These are phyloP conservation scores for Drosophila aldrichi DNA, from an alignment of 2,888 invertebrate species.

Conservation along the genomic window DNA sequence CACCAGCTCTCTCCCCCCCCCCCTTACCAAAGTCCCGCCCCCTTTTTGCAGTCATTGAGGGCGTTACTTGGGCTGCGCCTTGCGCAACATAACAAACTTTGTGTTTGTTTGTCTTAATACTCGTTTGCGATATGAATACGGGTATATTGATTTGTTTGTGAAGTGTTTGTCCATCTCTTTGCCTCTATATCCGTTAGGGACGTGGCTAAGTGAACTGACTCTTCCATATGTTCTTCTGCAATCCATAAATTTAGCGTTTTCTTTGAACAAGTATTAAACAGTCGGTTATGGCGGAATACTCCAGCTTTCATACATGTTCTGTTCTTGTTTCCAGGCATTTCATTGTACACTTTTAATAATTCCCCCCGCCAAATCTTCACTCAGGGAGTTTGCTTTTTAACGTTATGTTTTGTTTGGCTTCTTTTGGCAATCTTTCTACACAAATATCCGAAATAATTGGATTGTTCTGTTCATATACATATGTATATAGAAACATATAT, in stretches of 20 bases:
- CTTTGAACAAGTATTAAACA: not conserved
- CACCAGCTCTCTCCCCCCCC: not conserved
- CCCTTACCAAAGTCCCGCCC: not conserved
- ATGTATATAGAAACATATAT: slow-evolving; percentile 12
- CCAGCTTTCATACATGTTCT: not conserved
- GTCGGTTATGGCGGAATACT: not conserved
- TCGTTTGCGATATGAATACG: not conserved
- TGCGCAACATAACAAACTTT: slow-evolving; percentile 78
- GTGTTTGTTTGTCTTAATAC: slow-evolving; percentile 49
- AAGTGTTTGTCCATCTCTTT: not conserved
- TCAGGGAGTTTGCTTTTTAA: slow-evolving; percentile 40
- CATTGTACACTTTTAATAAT: slow-evolving; percentile 69
- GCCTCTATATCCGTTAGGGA: too few relatives aligned
- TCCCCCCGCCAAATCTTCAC: slow-evolving; percentile 15
- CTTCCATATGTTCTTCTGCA: not conserved
- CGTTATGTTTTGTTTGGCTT: slow-evolving; percentile 53
- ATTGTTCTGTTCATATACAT: slow-evolving; percentile 21
- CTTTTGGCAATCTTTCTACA: not conserved
- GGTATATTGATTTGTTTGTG: not conserved
- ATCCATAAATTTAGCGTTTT: not conserved
- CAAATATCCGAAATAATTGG: slow-evolving; percentile 35
- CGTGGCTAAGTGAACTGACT: not conserved
- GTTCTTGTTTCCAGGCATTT: slow-evolving; percentile 42
- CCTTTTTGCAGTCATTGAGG: slow-evolving; percentile 37
- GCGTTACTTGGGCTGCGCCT: slow-evolving; percentile 74